Evolutionary conservation across 2,888 invertebrate genomes (phyloP), one percentile per base, ranked within the genome.

Genomic region (Lochmaea capreae): DNA sequence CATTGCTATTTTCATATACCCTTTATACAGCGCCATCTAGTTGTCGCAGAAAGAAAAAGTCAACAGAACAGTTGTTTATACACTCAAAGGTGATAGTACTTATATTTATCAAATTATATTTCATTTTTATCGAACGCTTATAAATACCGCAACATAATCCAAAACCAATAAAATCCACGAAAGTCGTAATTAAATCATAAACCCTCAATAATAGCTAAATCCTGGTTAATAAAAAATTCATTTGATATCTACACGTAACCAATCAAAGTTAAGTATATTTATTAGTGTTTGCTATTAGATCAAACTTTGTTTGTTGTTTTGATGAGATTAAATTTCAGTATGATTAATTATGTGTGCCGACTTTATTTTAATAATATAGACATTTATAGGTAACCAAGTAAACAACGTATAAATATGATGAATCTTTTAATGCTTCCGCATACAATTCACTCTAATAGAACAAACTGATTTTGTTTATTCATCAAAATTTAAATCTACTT

Each of bases 251-350:
- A 16, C 62, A 63, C 67, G 65, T 67, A 68, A 71, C 76, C 75
- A 77, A 77, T 77, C 76, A 70, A 71, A 71, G 65, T 74, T 52
- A 69, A 75, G 72, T 71, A 68, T 75, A 74, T 74, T 77, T 77
- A 77, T 77, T 72, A 58, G 59, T 74, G 72, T 75, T 74, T 73
- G 67, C 69, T 65, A 71, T 77, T 74, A 69, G 72, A 72, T 18
- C 67, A 74, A 67, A 52, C 69, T 68, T 61, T 77, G 65, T 77
- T 77, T 76, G 76, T 74, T 73, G 72, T 75, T 73, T 73, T 69
- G 76, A 74, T 67, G 73, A 74, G 77, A 77, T 76, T 76, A 69
- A 76, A 77, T 71, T 39, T 54, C 72, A 10, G 67, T 72, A 74
- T 76, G 68, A 69, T 75, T 75, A 74, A 72, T 74, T 71, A 65